phyloP scores from a whole-genome alignment of 2,113 vertebrate genomes.

The Hippocampus guttulatus region DNA sequence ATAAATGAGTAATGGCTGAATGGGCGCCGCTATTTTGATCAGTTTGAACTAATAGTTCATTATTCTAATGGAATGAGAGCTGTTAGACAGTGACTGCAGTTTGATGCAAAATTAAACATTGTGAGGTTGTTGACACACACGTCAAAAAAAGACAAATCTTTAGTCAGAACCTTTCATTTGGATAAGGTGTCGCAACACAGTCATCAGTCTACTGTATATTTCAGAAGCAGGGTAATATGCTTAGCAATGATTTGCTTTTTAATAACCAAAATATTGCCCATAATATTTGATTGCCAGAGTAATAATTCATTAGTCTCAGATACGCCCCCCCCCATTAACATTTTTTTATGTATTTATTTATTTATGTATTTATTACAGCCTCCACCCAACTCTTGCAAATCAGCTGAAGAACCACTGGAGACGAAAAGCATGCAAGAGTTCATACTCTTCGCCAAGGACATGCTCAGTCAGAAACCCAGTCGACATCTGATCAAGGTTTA shows the following conservation, averaged over 20 bases:
- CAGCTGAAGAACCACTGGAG: neutral
- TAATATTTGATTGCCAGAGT: neutral
- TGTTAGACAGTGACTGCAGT: too few relatives aligned
- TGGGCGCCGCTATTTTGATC: neutral
- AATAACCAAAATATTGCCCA: too few relatives aligned
- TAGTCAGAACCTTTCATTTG: too few relatives aligned
- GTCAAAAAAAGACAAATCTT: too few relatives aligned
- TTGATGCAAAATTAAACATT: too few relatives aligned
- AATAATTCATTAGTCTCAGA: too few relatives aligned
- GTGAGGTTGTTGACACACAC: too few relatives aligned
- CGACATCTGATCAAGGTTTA: constrained; percentile 82
- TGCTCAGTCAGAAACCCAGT: constrained; percentile 76
- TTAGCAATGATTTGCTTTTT: neutral
- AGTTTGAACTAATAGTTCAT: neutral
- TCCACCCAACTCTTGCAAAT: neutral
- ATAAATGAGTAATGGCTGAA: neutral
- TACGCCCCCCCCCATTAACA: too few relatives aligned
- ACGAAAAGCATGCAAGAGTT: constrained; percentile 81
- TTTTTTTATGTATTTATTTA: too few relatives aligned
- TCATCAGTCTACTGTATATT: too few relatives aligned
- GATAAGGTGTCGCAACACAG: too few relatives aligned
- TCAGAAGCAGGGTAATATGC: neutral
- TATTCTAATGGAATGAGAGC: neutral
- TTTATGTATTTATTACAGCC: too few relatives aligned
- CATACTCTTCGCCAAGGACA: constrained; percentile 79